Conservation (phyloP, 2,113 vertebrate species). For the Columbina picui region DNA sequence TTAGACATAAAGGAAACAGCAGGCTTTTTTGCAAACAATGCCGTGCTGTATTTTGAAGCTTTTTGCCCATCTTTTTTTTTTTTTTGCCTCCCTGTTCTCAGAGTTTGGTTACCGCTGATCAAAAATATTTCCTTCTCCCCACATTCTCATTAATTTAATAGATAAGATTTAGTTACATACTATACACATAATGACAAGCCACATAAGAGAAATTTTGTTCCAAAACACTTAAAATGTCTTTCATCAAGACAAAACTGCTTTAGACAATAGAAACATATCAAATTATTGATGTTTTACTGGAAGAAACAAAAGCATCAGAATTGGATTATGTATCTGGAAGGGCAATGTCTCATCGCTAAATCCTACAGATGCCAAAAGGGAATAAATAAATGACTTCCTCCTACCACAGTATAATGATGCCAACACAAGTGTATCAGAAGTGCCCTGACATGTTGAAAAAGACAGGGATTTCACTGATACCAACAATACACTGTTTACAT, state of each 20-base stretch:
- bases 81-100: conserved; percentile 24
- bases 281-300: conserved; percentile 55
- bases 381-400: conserved; percentile 42
- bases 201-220: conserved; percentile 59
- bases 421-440: neutral
- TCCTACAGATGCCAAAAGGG: neutral
- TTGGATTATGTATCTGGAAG: neutral
- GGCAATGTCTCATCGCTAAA: conserved; percentile 10
- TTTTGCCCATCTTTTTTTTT: conserved; percentile 58
- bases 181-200: conserved; percentile 67
- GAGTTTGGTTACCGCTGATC: conserved; percentile 74
- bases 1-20: conserved; percentile 80
- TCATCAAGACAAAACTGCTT: conserved; percentile 53
- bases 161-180: conserved; percentile 67
- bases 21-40: conserved; percentile 83
- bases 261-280: conserved; percentile 27
- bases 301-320: conserved; percentile 2
- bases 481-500: neutral
- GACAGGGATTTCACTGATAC: neutral
- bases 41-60: conserved; percentile 76
- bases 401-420: neutral
- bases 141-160: conserved; percentile 78
- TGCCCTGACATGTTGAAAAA: neutral
- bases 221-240: conserved; percentile 58
- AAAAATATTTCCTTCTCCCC: conserved; percentile 72